phyloP scores from a whole-genome alignment of 2,888 invertebrate species.

The Micropterix aruncella region DNA sequence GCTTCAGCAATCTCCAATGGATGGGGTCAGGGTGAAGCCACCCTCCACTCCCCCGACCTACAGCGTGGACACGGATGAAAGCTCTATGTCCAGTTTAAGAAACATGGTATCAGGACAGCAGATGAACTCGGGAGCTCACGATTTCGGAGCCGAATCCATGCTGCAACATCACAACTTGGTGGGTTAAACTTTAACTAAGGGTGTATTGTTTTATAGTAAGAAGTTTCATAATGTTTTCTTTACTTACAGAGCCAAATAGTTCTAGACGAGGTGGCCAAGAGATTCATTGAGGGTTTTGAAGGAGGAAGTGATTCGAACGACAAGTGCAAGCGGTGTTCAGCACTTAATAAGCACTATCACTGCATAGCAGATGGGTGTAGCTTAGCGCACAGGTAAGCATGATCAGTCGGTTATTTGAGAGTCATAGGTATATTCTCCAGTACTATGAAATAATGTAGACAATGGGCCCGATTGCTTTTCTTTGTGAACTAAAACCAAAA shows the following conservation, averaged over 20 bases:
- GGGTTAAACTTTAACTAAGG: constrained; percentile 1
- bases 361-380: constrained; percentile 69
- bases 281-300: constrained; percentile 34
- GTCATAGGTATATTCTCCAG: too few species aligned
- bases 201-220: too few species aligned
- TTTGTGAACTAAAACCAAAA: too few species aligned
- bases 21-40: background rate
- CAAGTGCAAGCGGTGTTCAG: constrained; percentile 38
- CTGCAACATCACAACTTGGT: constrained; percentile 8
- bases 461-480: too few species aligned
- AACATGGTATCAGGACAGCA: too few species aligned
- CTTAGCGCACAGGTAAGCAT: constrained; percentile 56
- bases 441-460: too few species aligned
- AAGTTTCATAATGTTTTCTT: background rate
- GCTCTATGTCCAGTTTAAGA: background rate
- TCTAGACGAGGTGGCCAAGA: constrained; percentile 39
- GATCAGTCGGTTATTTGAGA: too few species aligned
- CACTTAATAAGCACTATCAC: constrained; percentile 75
- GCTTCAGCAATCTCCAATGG: background rate
- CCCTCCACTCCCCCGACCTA: constrained; percentile 9
- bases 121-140: constrained; percentile 9
- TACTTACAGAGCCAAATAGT: constrained; percentile 36
- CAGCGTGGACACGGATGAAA: background rate
- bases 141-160: constrained; percentile 4
- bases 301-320: constrained; percentile 38